These are phyloP conservation scores for Arctopsyche grandis DNA, from an alignment of 1,140 invertebrate genomes.

Conservation along the genomic window DNA sequence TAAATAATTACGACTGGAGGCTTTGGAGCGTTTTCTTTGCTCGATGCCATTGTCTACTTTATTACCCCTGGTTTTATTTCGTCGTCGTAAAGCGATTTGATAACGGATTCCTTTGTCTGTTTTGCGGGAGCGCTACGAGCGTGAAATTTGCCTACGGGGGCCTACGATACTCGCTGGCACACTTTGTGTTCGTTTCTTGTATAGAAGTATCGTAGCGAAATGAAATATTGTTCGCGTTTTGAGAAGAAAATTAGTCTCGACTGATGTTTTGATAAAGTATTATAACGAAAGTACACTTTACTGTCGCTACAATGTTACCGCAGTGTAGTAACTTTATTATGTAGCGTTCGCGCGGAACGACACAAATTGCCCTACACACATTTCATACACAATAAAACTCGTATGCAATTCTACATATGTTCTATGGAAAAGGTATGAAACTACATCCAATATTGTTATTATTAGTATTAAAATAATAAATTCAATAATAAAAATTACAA, in stretches of 20 bases:
- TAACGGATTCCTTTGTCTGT: conserved; percentile 17
- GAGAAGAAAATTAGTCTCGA: background rate
- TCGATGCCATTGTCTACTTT: conserved; percentile 11
- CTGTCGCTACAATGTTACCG: too few relatives aligned
- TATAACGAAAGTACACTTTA: background rate
- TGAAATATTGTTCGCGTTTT: conserved; percentile 15
- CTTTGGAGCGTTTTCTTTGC: background rate
- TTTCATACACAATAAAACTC: too few relatives aligned
- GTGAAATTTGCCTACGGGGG: conserved; percentile 15
- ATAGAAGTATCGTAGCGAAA: background rate
- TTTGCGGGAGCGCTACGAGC: background rate
- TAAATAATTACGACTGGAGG: conserved; percentile 1
- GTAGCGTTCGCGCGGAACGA: too few relatives aligned
- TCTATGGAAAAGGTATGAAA: too few relatives aligned
- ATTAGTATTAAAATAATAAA: too few relatives aligned
- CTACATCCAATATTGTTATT: too few relatives aligned
- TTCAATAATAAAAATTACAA: too few relatives aligned
- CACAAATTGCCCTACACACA: too few relatives aligned
- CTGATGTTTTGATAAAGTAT: conserved; percentile 4
- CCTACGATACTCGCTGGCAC: background rate
- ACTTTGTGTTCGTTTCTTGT: background rate
- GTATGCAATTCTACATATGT: too few relatives aligned
- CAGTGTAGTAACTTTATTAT: too few relatives aligned
- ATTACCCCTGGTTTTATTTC: conserved; percentile 11
- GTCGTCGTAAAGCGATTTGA: conserved; percentile 18